Evolutionary conservation across 2,113 vertebrate species (phyloP).

Genomic region (Hippocampus zosterae): DNA sequence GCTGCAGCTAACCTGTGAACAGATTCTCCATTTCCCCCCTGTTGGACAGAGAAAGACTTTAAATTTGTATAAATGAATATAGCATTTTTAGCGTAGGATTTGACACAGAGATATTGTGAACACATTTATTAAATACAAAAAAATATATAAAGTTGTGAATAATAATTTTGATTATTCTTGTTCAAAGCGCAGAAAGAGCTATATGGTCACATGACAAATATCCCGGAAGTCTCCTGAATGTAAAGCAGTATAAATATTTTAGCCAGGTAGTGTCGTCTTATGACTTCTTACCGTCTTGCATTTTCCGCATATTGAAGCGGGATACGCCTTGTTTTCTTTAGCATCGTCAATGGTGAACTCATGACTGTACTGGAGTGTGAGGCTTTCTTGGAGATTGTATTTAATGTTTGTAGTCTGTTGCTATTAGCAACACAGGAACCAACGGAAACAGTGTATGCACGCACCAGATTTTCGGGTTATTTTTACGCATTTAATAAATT

Average conservation of each 20-base stretch:
- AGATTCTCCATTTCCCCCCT: conserved; percentile 49
- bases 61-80: neutral
- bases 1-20: conserved; percentile 48
- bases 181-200: too few relatives aligned
- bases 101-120: neutral
- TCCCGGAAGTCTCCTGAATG: neutral
- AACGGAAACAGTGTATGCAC: neutral
- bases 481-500: neutral
- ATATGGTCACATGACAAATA: neutral
- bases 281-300: neutral
- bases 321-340: conserved; percentile 63
- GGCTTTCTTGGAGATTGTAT: neutral
- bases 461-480: neutral
- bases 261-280: neutral
- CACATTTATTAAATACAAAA: neutral
- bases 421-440: conserved; percentile 30
- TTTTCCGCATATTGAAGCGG: conserved; percentile 43
- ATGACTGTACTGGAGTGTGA: conserved; percentile 28
- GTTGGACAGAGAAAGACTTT: conserved; percentile 13
- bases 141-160: neutral
- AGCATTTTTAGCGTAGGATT: neutral
- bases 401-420: conserved; percentile 30
- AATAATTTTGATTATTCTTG: neutral
- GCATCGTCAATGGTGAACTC: conserved; percentile 69
- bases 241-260: neutral